Evolutionary conservation across 2,888 invertebrate species (phyloP).

Genomic region (Choristoneura rosaceana): DNA sequence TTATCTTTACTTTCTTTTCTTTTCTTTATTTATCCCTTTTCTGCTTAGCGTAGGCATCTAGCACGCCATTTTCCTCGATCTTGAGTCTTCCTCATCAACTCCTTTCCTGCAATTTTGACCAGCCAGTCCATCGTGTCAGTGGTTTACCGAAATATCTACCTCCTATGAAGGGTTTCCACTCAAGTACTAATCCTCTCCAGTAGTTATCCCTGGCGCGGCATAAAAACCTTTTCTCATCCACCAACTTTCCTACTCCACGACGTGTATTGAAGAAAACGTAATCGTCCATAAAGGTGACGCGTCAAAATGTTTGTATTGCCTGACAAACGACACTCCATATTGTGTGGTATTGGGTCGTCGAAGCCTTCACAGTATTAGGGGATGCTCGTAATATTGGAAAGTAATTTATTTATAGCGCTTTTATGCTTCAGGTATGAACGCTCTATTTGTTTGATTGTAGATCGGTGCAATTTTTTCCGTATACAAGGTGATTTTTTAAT

Average conservation of each 20-base stretch:
- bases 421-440: neutral
- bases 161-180: too few relatives aligned
- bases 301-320: slow-evolving; percentile 63
- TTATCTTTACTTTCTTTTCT: too few relatives aligned
- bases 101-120: too few relatives aligned
- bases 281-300: slow-evolving; percentile 81
- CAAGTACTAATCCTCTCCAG: too few relatives aligned
- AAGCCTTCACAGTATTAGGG: slow-evolving; percentile 35
- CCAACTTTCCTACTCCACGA: slow-evolving; percentile 47
- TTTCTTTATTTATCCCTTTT: too few relatives aligned
- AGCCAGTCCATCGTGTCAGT: too few relatives aligned
- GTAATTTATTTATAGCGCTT: slow-evolving; percentile 33
- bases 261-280: slow-evolving; percentile 80
- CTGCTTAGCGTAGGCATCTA: too few relatives aligned
- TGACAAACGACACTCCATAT: slow-evolving; percentile 59
- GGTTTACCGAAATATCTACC: too few relatives aligned
- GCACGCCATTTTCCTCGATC: too few relatives aligned
- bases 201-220: too few relatives aligned
- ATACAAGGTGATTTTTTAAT: too few relatives aligned
- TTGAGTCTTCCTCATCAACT: too few relatives aligned
- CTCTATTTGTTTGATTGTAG: neutral
- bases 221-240: slow-evolving; percentile 47
- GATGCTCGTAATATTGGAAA: slow-evolving; percentile 38
- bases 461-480: neutral
- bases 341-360: slow-evolving; percentile 37